Conservation (phyloP, 2,888 invertebrate genomes). For the Dione juno region DNA sequence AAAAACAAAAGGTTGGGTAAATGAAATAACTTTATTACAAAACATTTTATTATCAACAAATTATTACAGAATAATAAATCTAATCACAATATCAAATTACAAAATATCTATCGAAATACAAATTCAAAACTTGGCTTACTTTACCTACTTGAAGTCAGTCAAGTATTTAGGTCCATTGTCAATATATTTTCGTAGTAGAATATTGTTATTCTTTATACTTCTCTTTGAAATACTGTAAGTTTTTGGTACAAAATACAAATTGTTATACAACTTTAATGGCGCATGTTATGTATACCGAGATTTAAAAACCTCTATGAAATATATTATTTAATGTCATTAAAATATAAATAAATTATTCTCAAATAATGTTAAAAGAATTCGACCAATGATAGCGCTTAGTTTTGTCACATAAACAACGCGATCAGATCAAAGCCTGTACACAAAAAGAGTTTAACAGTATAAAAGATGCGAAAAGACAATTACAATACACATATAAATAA, state of each 20-base stretch:
- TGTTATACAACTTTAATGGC: conserved; percentile 23
- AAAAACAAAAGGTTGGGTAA: conserved; percentile 4
- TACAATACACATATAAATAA: conserved; percentile 29
- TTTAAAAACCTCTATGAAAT: conserved; percentile 31
- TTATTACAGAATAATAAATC: conserved; percentile 58
- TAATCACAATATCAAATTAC: conserved; percentile 72
- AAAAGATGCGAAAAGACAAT: background rate
- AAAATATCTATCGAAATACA: conserved; percentile 35
- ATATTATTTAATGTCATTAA: conserved; percentile 26
- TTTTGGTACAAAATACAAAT: conserved; percentile 20
- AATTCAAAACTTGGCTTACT: conserved; percentile 28
- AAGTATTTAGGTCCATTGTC: conserved; percentile 33
- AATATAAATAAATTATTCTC: conserved; percentile 35
- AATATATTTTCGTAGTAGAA: conserved; percentile 25
- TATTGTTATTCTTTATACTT: conserved; percentile 26
- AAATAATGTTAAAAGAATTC: conserved; percentile 29
- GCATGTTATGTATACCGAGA: conserved; percentile 21
- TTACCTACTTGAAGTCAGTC: conserved; percentile 24
- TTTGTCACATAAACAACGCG: background rate
- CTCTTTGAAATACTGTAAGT: conserved; percentile 14
- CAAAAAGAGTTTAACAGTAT: conserved; percentile 11
- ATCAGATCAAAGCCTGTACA: background rate
- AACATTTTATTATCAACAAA: conserved; percentile 72
- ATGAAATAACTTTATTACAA: conserved; percentile 48
- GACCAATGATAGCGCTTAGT: background rate